Conservation (phyloP, 2,888 invertebrate genomes). For the Watsonalla binaria region DNA sequence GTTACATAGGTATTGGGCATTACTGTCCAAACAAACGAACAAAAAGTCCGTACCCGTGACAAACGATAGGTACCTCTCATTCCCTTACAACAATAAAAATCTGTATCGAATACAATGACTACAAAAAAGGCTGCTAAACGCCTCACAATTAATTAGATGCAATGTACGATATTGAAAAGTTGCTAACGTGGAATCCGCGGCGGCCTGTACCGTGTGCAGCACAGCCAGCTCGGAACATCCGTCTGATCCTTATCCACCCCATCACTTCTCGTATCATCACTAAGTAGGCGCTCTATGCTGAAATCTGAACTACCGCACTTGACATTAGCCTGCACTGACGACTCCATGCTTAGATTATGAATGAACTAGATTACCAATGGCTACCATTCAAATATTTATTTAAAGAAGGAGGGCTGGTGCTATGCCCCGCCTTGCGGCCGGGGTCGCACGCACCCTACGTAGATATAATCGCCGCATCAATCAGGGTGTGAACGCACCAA, state of each 20-base stretch:
- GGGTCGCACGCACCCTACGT: slow-evolving; percentile 14
- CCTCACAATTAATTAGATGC: too few relatives aligned
- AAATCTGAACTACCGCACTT: slow-evolving; percentile 71
- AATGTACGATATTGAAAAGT: slow-evolving; percentile 1
- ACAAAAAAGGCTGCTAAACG: too few relatives aligned
- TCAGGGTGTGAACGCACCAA: slow-evolving; percentile 54
- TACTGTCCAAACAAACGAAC: too few relatives aligned
- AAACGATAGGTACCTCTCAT: too few relatives aligned
- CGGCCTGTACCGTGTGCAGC: slow-evolving; percentile 85
- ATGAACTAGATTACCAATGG: slow-evolving; percentile 1
- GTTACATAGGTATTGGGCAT: too few relatives aligned
- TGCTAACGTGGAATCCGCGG: slow-evolving; percentile 83
- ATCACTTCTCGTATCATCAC: slow-evolving; percentile 51
- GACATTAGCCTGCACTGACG: slow-evolving; percentile 46
- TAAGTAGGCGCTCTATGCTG: slow-evolving; percentile 81
- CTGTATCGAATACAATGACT: too few relatives aligned
- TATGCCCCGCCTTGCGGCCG: slow-evolving; percentile 40
- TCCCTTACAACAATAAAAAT: too few relatives aligned
- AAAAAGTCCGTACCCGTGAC: too few relatives aligned
- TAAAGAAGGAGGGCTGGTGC: slow-evolving; percentile 26
- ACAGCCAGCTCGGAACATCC: slow-evolving; percentile 79
- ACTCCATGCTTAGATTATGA: slow-evolving; percentile 46
- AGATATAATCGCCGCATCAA: slow-evolving; percentile 52
- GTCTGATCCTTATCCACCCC: slow-evolving; percentile 28
- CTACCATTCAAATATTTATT: slow-evolving; percentile 28